Percentiles rank a stretch among this genome's conserved stretches.
These are phyloP conservation scores for Camponotus vicinus DNA, from an alignment of 1,140 invertebrate species.

Conservation along the genomic window DNA sequence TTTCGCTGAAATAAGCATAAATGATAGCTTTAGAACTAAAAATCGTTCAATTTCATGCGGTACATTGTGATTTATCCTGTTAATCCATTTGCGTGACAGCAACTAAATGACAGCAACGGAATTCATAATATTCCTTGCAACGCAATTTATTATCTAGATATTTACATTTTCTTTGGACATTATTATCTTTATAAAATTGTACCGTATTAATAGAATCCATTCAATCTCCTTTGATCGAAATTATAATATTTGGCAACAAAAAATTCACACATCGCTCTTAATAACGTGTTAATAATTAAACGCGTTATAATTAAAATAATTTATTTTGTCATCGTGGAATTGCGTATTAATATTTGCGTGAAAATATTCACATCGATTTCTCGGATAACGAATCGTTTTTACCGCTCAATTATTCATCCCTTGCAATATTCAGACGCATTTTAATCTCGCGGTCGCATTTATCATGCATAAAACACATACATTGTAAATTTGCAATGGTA, in stretches of 20 bases:
- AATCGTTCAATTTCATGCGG: background rate
- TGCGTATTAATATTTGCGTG: conserved; percentile 23
- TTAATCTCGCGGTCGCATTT: background rate
- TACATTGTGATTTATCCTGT: conserved; percentile 25
- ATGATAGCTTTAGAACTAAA: background rate
- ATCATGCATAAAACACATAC: background rate
- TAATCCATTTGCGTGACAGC: conserved; percentile 18
- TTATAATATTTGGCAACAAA: conserved; percentile 34
- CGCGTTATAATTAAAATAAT: too few relatives aligned
- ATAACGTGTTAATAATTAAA: background rate
- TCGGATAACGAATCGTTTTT: background rate
- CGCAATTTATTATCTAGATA: background rate
- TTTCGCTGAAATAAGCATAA: conserved; percentile 18
- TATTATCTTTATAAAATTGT: conserved; percentile 7
- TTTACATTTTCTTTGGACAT: background rate
- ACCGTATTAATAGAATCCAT: background rate
- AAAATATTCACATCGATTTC: conserved; percentile 12
- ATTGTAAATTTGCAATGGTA: background rate
- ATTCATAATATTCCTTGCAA: background rate
- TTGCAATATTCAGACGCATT: background rate
- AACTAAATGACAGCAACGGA: background rate
- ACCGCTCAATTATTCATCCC: background rate
- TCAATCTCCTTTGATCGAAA: background rate
- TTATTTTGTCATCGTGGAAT: conserved; percentile 16
- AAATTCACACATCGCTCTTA: background rate